Base-by-base conservation (phyloP, 2,797 vertebrate genomes). In the Phataginus tetradactyla region DNA sequence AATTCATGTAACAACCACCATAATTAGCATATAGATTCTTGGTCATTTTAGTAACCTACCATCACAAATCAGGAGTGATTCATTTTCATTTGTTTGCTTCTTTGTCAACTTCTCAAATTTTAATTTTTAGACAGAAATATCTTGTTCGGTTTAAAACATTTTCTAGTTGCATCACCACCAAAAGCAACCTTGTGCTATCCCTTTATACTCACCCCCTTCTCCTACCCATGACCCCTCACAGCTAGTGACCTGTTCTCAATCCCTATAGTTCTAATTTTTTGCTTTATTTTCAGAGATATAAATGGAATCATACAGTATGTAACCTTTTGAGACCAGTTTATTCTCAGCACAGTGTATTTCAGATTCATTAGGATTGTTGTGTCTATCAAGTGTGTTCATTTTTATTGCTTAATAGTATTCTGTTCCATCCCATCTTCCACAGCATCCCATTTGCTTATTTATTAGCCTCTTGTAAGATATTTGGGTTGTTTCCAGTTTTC, bases 31-130 rank as follows among this genome's bases (percentile, higher is more conserved):
- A 74, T 11, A 42, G 42, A 75, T 68, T 32, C 1, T 79, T 53
- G 34, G 10, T 15, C 20, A 45, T 66, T 95, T 93, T 66, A 55
- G 14, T 37, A 90, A 53, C 8, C 25, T 39, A 1, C 0, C 3
- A 5, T 88, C 49, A 42, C 42, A 90, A 91, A 34, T 27, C 55
- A 93, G 32, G 1, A 27, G 53, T 95, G 4, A 37, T 63, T 96
- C 37, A 14, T 42, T 97, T 34, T 13, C 4, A 83, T 14, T 80
- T 63, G 2, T 87, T 77, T 7, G 13, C 78, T 21, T 77, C 63
- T 21, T 75, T 7, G 75, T 39, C 23, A 11, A 17, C 23, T 85
- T 69, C 21, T 79, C 63, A 92, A 3, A 21, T 85, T 90, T 92
- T n/a, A 45, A 6, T 37, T 29, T 85, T 75, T 27, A 95, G 83